Evolutionary conservation across 2,113 vertebrate species (phyloP).

Genomic region (Theristicus caerulescens): DNA sequence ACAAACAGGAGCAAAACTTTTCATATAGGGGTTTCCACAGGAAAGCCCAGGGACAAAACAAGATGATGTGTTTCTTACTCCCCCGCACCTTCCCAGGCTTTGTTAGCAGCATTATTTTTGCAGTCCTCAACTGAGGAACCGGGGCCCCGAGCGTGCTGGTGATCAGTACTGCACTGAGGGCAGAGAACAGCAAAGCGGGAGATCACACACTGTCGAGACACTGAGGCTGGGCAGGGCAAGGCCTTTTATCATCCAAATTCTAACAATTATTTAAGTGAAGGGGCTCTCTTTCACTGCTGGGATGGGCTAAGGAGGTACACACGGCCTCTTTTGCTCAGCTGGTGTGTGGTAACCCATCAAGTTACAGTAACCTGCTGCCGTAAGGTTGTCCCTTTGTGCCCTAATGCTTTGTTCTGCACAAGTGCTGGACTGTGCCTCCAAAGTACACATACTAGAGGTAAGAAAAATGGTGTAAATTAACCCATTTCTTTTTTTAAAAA

Average conservation of each 20-base stretch:
- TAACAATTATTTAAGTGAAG: neutral
- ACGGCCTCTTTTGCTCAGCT: neutral
- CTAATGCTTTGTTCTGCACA: neutral
- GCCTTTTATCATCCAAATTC: neutral
- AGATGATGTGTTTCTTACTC: neutral
- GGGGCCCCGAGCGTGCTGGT: neutral
- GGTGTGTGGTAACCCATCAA: neutral
- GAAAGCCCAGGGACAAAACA: neutral
- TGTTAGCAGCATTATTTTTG: neutral
- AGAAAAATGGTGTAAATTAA: neutral
- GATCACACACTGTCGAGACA: accelerated
- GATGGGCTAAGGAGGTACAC: neutral
- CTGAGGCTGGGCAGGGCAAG: neutral
- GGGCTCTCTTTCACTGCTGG: neutral
- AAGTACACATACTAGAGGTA: neutral
- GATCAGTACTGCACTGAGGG: accelerated
- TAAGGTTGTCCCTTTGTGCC: neutral
- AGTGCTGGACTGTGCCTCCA: neutral
- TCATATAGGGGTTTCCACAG: neutral
- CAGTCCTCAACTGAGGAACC: neutral
- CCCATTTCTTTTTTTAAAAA: neutral
- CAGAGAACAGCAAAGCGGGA: neutral
- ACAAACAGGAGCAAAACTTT: neutral
- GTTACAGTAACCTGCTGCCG: neutral
- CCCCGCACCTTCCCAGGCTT: neutral